These are phyloP conservation scores for Caenorhabditis elegans DNA, from an alignment of 1,140 invertebrate species.

Conservation along the genomic window WBcel235 BX284604.4:13159001-13159500, in stretches of 20 bases:
- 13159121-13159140: conserved; percentile 74
- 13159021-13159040: conserved; percentile 56
- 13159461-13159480: conserved; percentile 56
- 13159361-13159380: conserved; percentile 75
- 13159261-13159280: conserved; percentile 78
- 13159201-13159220: conserved; percentile 83
- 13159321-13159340: conserved; percentile 81
- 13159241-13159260: conserved; percentile 74
- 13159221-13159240: conserved; percentile 81
- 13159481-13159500: conserved; percentile 58
- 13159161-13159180: conserved; percentile 90
- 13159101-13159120: conserved; percentile 50
- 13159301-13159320: conserved; percentile 81
- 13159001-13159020: conserved; percentile 59
- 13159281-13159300: conserved; percentile 77
- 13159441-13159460: conserved; percentile 63
- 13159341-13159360: conserved; percentile 74
- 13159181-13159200: conserved; percentile 77
- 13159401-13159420: conserved; percentile 73
- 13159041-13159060: conserved; percentile 57
- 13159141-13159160: conserved; percentile 85
- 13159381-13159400: conserved; percentile 89
- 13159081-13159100: conserved; percentile 31
- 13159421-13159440: conserved; percentile 54
- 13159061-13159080: conserved; percentile 48